A percentile compares a stretch with the other conserved stretches of the same genome.
phyloP scores from a whole-genome alignment of 2,888 invertebrate species.

The Suillia variegata region DNA sequence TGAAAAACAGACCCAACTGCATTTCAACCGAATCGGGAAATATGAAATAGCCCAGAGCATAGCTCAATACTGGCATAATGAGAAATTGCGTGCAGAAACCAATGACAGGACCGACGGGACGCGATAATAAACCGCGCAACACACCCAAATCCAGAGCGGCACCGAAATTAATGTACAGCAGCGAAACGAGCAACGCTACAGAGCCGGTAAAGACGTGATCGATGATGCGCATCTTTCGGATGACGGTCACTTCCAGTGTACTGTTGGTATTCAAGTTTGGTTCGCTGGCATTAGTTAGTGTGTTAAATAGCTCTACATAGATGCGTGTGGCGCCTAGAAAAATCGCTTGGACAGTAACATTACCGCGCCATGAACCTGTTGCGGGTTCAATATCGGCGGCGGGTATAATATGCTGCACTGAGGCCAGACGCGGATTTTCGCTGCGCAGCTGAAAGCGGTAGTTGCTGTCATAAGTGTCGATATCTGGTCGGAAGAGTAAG shows the following conservation, averaged over 20 bases:
- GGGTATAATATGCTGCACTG: constrained; percentile 37
- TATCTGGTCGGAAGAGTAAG: constrained; percentile 29
- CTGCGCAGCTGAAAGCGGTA: constrained; percentile 42
- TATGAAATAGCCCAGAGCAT: constrained; percentile 71
- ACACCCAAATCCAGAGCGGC: constrained; percentile 77
- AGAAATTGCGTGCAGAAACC: constrained; percentile 81
- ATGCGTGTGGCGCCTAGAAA: constrained; percentile 56
- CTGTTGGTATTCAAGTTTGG: constrained; percentile 29
- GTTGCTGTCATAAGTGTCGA: constrained; percentile 28
- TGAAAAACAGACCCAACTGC: constrained; percentile 86
- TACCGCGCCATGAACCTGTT: constrained; percentile 44
- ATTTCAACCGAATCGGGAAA: constrained; percentile 73
- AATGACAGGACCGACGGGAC: constrained; percentile 74
- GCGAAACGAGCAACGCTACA: constrained; percentile 75
- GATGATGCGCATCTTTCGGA: constrained; percentile 68
- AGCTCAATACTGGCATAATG: constrained; percentile 86
- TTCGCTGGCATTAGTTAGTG: constrained; percentile 34
- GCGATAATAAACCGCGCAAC: constrained; percentile 46
- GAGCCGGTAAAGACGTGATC: constrained; percentile 77
- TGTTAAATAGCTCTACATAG: constrained; percentile 41
- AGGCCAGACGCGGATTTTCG: constrained; percentile 39
- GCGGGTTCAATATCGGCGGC: constrained; percentile 30
- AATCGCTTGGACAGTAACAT: constrained; percentile 39
- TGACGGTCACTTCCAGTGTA: constrained; percentile 64
- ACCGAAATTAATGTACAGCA: constrained; percentile 90